Evolutionary conservation across 2,888 invertebrate genomes (phyloP).

Genomic region (Leptura quadrifasciata): DNA sequence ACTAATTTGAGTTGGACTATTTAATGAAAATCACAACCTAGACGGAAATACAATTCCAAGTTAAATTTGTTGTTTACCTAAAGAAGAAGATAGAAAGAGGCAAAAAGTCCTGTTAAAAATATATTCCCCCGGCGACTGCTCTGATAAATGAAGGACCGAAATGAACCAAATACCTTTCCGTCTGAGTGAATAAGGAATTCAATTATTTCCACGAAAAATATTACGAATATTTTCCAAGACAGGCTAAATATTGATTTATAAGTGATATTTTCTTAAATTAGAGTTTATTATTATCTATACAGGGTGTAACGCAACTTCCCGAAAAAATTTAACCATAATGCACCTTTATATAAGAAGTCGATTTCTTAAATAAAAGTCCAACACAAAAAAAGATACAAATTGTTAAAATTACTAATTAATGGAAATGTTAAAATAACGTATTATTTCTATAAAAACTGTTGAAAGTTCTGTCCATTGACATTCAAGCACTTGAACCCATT

Average conservation of each 20-base stretch:
- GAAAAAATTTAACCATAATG: no score
- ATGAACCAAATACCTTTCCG: conserved; percentile 19
- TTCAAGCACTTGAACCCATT: no score
- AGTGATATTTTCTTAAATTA: background rate
- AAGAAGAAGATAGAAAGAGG: background rate
- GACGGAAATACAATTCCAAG: conserved; percentile 7
- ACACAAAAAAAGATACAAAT: no score
- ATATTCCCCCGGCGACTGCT: conserved; percentile 10
- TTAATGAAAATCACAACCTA: background rate
- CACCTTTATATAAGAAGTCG: no score
- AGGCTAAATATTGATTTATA: background rate
- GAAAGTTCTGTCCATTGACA: no score
- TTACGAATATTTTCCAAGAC: background rate
- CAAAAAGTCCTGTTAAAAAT: conserved; percentile 17
- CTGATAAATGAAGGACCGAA: conserved; percentile 15
- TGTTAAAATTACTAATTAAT: no score
- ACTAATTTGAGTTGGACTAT: no score
- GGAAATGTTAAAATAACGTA: no score
- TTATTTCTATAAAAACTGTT: no score
- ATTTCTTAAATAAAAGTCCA: no score
- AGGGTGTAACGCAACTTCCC: no score
- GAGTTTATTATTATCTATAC: background rate
- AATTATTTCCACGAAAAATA: conserved; percentile 7
- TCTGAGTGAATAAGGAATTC: conserved; percentile 9
- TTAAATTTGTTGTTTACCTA: conserved; percentile 11